Base-by-base conservation (phyloP, 2,797 vertebrate genomes). In the Hemibagrus guttatus region DNA sequence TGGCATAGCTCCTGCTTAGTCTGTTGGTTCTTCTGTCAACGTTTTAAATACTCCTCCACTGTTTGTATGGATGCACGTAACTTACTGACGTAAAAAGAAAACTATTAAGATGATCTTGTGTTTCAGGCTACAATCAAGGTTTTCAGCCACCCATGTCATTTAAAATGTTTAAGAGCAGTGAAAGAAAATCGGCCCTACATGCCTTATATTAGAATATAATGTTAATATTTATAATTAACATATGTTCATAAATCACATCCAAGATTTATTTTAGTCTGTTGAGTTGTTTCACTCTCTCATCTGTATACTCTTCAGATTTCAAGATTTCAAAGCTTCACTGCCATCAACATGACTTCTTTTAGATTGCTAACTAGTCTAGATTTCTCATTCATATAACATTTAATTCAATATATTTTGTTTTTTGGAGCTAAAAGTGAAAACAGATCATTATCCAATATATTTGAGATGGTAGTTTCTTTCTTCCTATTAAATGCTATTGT, bases 1-100 rank as follows among this genome's bases (percentile, higher is more conserved):
- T 82, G 28, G 46, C 63, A 82, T 31, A 68, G 81, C 13, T 68
- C 46, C 19, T 68, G n/a, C 63, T 66, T 68, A 82, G 63, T 52
- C 63, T 52, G 61, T 82, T 66, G 81, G 63, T 82, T 82, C 81
- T 82, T 68, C n/a, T 82, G 63, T 68, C 59, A 82, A 28, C 2
- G 3, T 52, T 54, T 52, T 54, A 23, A 82, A 82, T 68, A 23
- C n/a, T 54, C 12, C 9, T 14, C 46, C 21, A 16, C 46, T 26
- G n/a, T 4, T 68, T 21, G 19, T 13, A 31, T 23, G 81, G n/a
- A 68, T 31, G 63, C 21, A 66, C 11, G 63, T 66, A 52, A 66
- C 16, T 63, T 46, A 66, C 42, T 82, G 61, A 66, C 11, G 9
- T 52, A 4, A 12, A 66, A 64, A 64, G 76, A 49, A 81, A 63